These are phyloP conservation scores for Luidia sarsii DNA, from an alignment of 53 echinoderm and acorn worm genomes.

Conservation along the genomic window DNA sequence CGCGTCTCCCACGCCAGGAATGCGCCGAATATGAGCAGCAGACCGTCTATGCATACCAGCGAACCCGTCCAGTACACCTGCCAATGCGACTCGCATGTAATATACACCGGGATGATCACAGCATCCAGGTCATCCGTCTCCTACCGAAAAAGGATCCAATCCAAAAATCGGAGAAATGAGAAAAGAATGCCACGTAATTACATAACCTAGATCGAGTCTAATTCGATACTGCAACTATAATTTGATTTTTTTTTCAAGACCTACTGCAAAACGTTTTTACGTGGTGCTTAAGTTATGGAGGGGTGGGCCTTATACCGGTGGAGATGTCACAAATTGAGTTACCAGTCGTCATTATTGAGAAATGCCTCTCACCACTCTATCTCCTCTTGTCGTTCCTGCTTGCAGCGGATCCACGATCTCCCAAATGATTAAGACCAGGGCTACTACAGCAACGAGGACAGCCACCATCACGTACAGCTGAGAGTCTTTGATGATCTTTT, in stretches of 20 bases:
- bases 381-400: constrained; percentile 16
- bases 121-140: constrained; percentile 59
- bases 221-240: too few species aligned
- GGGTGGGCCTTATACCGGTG: too few species aligned
- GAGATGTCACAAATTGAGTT: too few species aligned
- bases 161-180: too few species aligned
- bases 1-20: constrained; percentile 96
- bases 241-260: too few species aligned
- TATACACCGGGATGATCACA: constrained; percentile 60
- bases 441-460: constrained; percentile 64
- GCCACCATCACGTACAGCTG: constrained; percentile 83
- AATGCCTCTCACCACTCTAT: constrained; percentile 44
- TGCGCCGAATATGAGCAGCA: constrained; percentile 85
- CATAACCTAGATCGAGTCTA: too few species aligned
- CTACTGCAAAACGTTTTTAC: too few species aligned
- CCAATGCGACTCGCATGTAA: constrained; percentile 70
- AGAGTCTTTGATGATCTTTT: constrained; percentile 83
- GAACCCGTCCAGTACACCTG: constrained; percentile 83
- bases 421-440: constrained; percentile 69
- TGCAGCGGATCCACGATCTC: constrained; percentile 66
- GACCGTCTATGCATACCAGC: constrained; percentile 69
- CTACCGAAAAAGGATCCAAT: not conserved
- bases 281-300: too few species aligned
- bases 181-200: too few species aligned
- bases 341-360: too few species aligned